Evolutionary conservation across 2,888 invertebrate genomes (phyloP).

Genomic region (Scaptomyza cyrtandrae): DNA sequence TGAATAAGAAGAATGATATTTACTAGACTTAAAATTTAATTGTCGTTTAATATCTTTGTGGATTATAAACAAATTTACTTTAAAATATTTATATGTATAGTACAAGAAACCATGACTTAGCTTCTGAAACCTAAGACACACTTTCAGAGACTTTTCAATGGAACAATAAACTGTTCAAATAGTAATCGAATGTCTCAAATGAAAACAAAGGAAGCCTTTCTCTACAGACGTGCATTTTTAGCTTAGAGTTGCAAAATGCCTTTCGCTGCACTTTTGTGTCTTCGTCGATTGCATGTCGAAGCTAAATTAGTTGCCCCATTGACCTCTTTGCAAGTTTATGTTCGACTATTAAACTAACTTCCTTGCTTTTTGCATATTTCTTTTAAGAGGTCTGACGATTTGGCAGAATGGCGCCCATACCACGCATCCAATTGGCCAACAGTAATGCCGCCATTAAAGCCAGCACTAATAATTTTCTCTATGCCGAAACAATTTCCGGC

Average conservation of each 20-base stretch:
- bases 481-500: conserved; percentile 79
- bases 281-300: conserved; percentile 50
- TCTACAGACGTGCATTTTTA: not conserved
- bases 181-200: not conserved
- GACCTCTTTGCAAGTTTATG: conserved; percentile 50
- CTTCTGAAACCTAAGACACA: not conserved
- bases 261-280: conserved; percentile 34
- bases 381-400: conserved; percentile 16
- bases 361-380: conserved; percentile 20
- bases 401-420: conserved; percentile 82
- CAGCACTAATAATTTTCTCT: conserved; percentile 66
- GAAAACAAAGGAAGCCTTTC: conserved; percentile 12
- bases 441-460: conserved; percentile 60
- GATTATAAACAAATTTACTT: too few relatives aligned
- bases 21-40: too few relatives aligned
- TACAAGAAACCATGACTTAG: not conserved
- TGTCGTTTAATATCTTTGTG: too few relatives aligned
- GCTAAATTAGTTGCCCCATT: conserved; percentile 52
- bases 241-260: conserved; percentile 25
- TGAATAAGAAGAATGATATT: too few relatives aligned
- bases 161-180: not conserved
- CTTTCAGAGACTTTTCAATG: not conserved
- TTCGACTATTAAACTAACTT: conserved; percentile 22
- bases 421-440: conserved; percentile 69
- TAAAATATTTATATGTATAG: too few relatives aligned